Evolutionary conservation across 2,888 invertebrate species (phyloP), one percentile per base, ranked within the genome.

Genomic region (Ferrisia virgata): DNA sequence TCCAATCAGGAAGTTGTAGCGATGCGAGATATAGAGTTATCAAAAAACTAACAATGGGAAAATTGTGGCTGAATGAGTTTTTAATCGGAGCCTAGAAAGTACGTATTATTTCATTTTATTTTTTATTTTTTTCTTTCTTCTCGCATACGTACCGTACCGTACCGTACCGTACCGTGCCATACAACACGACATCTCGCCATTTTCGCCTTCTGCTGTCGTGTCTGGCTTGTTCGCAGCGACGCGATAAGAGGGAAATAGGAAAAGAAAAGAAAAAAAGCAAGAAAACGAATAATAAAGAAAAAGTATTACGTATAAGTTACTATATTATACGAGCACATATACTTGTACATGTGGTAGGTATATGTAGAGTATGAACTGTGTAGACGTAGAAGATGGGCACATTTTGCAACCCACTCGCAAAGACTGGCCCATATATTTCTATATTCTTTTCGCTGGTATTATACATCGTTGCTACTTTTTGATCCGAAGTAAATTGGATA

Each of bases 401-500:
- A 82, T 72, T 82, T 82, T 72, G 28, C 18, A 28, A 82, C 69
- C 82, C 82, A 82, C 82, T 82, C 40, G 36, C 22, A 72, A 43
- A 82, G 72, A 82, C 82, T 82, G 82, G 36, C 82, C 82, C 82
- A 82, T 82, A 82, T 81, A 82, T 82, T 82, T 82, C 82, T 72
- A 40, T 72, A 82, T 82, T 72, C 69, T 69, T 39, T 40, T 82
- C 39, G n/a, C 39, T 28, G 47, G 53, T 81, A 81, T 81, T 53
- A 47, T 81, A 79, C 79, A 31, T 43, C 43, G 79, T 47, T 79
- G 72, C 82, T 84, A 79, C 84, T 84, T 84, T 84, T 79, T 79
- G 84, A 79, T 84, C 84, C 84, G 84, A 58, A 84, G 79, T 84
- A 84, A 84, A 84, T 84, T 84, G 84, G 84, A 84, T 78, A 79